Evolutionary conservation across 1,140 invertebrate genomes (phyloP).

Genomic region (Diorhabda carinulata): DNA sequence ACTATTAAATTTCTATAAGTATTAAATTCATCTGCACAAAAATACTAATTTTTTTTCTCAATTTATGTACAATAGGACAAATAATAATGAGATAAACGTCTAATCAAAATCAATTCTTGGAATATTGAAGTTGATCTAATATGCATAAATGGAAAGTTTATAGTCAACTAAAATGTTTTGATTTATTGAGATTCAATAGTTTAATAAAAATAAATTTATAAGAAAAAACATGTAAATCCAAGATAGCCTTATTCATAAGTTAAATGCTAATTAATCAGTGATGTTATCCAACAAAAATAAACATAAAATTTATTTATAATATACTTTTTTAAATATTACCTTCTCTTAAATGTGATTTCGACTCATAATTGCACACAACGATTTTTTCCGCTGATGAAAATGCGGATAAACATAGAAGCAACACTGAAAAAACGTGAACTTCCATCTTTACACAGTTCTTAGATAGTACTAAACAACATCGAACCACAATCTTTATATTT

Average conservation of each 20-base stretch:
- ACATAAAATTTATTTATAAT: background rate
- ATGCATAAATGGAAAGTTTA: too few relatives aligned
- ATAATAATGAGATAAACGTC: too few relatives aligned
- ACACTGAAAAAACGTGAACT: background rate
- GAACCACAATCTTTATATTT: background rate
- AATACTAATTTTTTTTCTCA: too few relatives aligned
- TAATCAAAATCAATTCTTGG: too few relatives aligned
- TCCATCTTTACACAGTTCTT: slow-evolving; percentile 5
- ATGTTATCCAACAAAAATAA: background rate
- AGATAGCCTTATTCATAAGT: too few relatives aligned
- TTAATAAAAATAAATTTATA: background rate
- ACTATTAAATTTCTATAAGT: too few relatives aligned
- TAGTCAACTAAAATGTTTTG: too few relatives aligned
- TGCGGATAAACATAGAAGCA: slow-evolving; percentile 16
- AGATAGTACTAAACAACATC: background rate
- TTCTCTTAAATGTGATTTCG: slow-evolving; percentile 61
- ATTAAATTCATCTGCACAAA: too few relatives aligned
- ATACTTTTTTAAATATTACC: slow-evolving; percentile 46
- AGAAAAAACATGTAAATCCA: background rate
- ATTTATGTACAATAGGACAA: too few relatives aligned
- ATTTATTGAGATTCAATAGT: too few relatives aligned
- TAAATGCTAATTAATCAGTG: too few relatives aligned
- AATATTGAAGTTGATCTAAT: too few relatives aligned
- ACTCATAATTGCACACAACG: slow-evolving; percentile 68
- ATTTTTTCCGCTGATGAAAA: slow-evolving; percentile 42